Base-by-base conservation (phyloP, 2,888 invertebrate species). In the Teleiodes luculella region DNA sequence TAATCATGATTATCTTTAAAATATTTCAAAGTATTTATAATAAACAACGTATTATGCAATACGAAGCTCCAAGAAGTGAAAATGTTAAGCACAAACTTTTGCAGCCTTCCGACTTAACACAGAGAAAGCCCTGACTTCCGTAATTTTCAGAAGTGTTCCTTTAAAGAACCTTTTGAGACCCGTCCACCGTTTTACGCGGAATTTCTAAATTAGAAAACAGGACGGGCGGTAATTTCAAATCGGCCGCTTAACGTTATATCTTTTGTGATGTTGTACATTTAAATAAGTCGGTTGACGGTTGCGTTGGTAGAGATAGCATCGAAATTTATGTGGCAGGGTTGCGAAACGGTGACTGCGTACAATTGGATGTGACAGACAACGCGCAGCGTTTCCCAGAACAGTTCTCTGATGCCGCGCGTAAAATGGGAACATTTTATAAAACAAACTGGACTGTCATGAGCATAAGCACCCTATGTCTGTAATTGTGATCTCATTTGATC, bases 311-410 rank as follows among this genome's bases (percentile, higher is more conserved):
- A 72, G 80, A 80, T 80, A 80, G 61, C 72, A 79, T 80, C 79
- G 70, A 68, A 77, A 80, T 80, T 78, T 77, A 80, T 80, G 78
- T 72, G 69, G 65, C 69, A 64, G 71, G 72, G 74, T 73, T 72
- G 68, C 68, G 66, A 69, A 73, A 70, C 65, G 63, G 70, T 70
- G 66, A 67, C 67, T 62, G 68, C 61, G 65, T 66, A 77, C 74
- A 74, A 78, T 80, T 76, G 74, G 70, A 75, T 74, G 77, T 78
- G 81, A 78, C 80, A 80, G 75, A 67, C 71, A 67, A 66, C 75
- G 67, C 66, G 57, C 63, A 46, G 43, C 54, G 69, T 67, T 78
- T 72, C 70, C 68, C 70, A 70, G 76, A 76, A 72, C 67, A 58
- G 66, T 68, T 66, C 65, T 63, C 62, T 57, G 62, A 70, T 63